Percentiles rank a stretch among this genome's conserved stretches.
These are phyloP conservation scores for Heterohyrax brucei DNA, from an alignment of 2,797 vertebrate genomes.

Conservation along the genomic window DNA sequence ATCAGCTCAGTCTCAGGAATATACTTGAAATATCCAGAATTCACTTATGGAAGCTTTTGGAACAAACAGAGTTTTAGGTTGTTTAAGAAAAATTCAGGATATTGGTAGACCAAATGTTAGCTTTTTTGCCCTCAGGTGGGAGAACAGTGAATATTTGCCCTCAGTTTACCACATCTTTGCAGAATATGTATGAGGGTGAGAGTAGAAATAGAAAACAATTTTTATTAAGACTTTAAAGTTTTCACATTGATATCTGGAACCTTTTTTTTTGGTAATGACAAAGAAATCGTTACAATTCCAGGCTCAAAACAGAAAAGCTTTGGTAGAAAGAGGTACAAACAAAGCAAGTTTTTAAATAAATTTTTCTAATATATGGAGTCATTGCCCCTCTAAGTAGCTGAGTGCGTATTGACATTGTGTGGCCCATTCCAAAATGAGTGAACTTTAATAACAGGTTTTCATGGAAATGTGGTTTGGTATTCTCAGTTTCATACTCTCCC, in stretches of 20 bases:
- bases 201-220: neutral
- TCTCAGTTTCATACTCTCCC: neutral
- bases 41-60: neutral
- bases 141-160: neutral
- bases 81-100: neutral
- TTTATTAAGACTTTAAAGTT: neutral
- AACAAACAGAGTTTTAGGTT: neutral
- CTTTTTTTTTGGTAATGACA: neutral
- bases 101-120: neutral
- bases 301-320: conserved; percentile 55
- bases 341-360: conserved; percentile 38
- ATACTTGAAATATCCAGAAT: neutral
- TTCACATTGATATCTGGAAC: conserved; percentile 11
- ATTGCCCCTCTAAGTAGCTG: neutral
- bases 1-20: conserved; percentile 1
- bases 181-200: neutral
- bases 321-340: conserved; percentile 23
- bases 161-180: neutral
- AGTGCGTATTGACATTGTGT: conserved; percentile 20
- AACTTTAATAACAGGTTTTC: conserved; percentile 27
- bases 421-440: conserved; percentile 9
- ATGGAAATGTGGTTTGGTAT: conserved; percentile 21
- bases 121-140: neutral
- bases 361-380: conserved; percentile 47
- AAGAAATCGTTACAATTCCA: conserved; percentile 53